A percentile compares a stretch with the other conserved stretches of the same genome.
phyloP scores from a whole-genome alignment of 2,888 invertebrate species.

The Sarcophaga rosellei region DNA sequence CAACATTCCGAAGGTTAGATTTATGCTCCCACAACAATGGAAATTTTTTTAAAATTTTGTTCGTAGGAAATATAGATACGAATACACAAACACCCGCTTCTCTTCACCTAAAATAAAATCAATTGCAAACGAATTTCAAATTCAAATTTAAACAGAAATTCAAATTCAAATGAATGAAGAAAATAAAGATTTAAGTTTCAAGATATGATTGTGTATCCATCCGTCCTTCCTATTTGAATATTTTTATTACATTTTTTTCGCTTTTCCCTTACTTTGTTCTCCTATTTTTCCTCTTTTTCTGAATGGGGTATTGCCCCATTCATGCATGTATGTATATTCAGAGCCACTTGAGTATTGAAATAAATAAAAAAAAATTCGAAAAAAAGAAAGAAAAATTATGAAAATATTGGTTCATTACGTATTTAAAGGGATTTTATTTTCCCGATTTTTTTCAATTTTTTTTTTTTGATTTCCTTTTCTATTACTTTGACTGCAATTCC shows the following conservation, averaged over 20 bases:
- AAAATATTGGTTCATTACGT: conserved; percentile 64
- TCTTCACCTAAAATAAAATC: neutral
- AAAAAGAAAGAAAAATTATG: conserved; percentile 54
- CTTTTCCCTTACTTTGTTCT: neutral
- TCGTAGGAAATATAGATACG: too few relatives aligned
- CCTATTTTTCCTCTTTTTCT: neutral
- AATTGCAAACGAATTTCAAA: neutral
- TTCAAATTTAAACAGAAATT: conserved; percentile 42
- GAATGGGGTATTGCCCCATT: conserved; percentile 24
- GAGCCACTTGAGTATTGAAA: conserved; percentile 51
- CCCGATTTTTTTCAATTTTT: conserved; percentile 29
- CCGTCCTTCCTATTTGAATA: conserved; percentile 12
- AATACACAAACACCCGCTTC: neutral
- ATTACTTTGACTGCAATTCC: conserved; percentile 31
- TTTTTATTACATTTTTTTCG: neutral
- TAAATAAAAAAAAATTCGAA: neutral
- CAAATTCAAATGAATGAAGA: conserved; percentile 20
- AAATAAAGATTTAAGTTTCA: conserved; percentile 57
- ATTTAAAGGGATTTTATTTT: conserved; percentile 32
- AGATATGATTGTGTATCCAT: conserved; percentile 23
- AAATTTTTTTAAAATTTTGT: too few relatives aligned
- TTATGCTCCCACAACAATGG: too few relatives aligned
- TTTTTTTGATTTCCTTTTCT: neutral
- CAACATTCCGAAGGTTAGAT: too few relatives aligned
- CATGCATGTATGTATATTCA: neutral